Conservation (phyloP, 1,140 invertebrate species). For the Drosophila watanabei region DNA sequence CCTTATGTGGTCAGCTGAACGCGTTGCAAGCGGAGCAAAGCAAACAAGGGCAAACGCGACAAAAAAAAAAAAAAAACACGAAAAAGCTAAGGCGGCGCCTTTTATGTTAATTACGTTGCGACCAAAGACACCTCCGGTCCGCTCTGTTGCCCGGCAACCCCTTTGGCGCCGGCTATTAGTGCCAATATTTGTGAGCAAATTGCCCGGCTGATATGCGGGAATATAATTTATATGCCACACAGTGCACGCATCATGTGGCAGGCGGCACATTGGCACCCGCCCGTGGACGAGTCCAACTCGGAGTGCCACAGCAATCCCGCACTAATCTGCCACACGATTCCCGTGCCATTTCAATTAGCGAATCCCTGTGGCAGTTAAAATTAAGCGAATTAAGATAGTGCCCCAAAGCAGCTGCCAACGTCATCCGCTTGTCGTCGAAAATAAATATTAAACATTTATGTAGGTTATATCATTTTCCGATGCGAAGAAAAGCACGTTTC, state of each 20-base stretch:
- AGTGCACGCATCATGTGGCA: slow-evolving; percentile 57
- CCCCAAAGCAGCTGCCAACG: background rate
- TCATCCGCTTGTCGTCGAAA: slow-evolving; percentile 11
- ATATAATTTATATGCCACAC: slow-evolving; percentile 70
- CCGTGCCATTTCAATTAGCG: slow-evolving; percentile 71
- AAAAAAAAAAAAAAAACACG: background rate
- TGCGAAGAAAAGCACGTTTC: background rate
- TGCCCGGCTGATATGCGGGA: slow-evolving; percentile 30
- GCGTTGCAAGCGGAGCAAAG: slow-evolving; percentile 39
- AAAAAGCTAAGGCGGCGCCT: slow-evolving; percentile 54
- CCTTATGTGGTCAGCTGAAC: slow-evolving; percentile 32
- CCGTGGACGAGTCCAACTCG: slow-evolving; percentile 50
- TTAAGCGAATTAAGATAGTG: slow-evolving; percentile 20
- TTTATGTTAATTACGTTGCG: slow-evolving; percentile 70
- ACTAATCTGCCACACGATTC: slow-evolving; percentile 55
- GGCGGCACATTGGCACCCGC: slow-evolving; percentile 46
- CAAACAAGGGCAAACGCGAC: slow-evolving; percentile 24
- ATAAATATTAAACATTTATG: slow-evolving; percentile 3
- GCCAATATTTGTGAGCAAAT: slow-evolving; percentile 59
- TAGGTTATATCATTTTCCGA: background rate
- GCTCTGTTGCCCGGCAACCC: background rate
- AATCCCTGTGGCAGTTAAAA: slow-evolving; percentile 59
- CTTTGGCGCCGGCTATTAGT: slow-evolving; percentile 25
- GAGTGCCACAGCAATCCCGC: slow-evolving; percentile 49
- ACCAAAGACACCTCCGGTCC: slow-evolving; percentile 18